A percentile compares a stretch with the other conserved stretches of the same genome.
These are phyloP conservation scores for Rhingia campestris DNA, from an alignment of 2,888 invertebrate species.

Conservation along the genomic window DNA sequence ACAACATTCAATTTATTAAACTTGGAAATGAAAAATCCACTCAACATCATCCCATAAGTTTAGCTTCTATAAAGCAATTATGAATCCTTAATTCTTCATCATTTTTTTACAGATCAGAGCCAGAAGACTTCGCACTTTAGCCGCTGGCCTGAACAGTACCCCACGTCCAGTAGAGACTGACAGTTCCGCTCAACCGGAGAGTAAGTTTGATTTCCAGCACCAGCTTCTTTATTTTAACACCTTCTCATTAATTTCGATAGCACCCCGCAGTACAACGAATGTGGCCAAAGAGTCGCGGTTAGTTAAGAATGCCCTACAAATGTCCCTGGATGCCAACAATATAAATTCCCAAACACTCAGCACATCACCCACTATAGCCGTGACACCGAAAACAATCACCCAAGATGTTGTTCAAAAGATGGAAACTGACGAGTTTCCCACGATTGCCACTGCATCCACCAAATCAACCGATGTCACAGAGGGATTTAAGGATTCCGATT, in stretches of 20 bases:
- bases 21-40: too few species aligned
- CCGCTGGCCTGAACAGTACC: constrained; percentile 75
- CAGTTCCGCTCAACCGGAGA: constrained; percentile 62
- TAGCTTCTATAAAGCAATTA: not conserved
- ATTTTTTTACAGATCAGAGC: constrained; percentile 79
- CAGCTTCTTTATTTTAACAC: not conserved
- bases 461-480: constrained; percentile 85
- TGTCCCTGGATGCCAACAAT: constrained; percentile 50
- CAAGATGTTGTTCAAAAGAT: constrained; percentile 75
- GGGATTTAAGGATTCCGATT: constrained; percentile 85
- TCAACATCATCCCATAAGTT: too few species aligned
- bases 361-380: constrained; percentile 53
- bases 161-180: constrained; percentile 69
- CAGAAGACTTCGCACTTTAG: constrained; percentile 80
- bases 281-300: constrained; percentile 80
- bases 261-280: constrained; percentile 76
- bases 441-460: constrained; percentile 76
- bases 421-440: constrained; percentile 80
- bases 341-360: constrained; percentile 5
- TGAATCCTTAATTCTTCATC: not conserved
- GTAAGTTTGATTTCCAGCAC: constrained; percentile 43
- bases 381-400: constrained; percentile 51
- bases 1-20: too few species aligned
- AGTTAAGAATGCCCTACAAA: constrained; percentile 76
- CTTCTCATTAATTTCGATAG: constrained; percentile 53